phyloP scores from a whole-genome alignment of 2,797 vertebrate species.

The Lutra lutra region DNA sequence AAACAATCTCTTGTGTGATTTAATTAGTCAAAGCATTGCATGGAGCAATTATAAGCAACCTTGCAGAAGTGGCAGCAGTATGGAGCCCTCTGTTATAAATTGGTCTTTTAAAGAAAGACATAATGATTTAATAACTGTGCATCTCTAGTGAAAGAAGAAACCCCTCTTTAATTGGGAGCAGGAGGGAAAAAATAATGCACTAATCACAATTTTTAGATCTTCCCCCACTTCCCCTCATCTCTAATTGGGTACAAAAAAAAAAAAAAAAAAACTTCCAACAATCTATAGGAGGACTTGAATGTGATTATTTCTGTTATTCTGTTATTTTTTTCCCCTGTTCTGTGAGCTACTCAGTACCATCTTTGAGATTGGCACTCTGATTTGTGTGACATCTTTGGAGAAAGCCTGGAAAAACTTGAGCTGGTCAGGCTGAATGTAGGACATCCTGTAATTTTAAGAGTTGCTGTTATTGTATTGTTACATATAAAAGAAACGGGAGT shows the following conservation, averaged over 20 bases:
- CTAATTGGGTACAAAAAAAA: constrained; percentile 19
- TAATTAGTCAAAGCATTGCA: constrained; percentile 87
- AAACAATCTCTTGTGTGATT: constrained; percentile 88
- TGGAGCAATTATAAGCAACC: constrained; percentile 84
- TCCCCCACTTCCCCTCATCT: neutral
- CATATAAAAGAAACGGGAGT: constrained; percentile 39
- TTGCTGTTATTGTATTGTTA: constrained; percentile 57
- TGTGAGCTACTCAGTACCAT: neutral
- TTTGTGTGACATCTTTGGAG: neutral
- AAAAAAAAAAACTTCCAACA: neutral
- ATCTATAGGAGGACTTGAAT: constrained; percentile 32
- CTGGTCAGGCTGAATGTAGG: neutral
- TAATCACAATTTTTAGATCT: constrained; percentile 56
- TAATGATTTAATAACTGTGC: constrained; percentile 83
- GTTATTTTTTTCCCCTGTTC: neutral
- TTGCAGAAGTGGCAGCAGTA: constrained; percentile 82
- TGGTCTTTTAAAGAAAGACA: constrained; percentile 84
- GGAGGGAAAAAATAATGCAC: neutral
- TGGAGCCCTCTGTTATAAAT: constrained; percentile 81
- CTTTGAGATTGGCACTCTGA: neutral
- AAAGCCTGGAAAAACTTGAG: neutral
- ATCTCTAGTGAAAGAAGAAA: constrained; percentile 71
- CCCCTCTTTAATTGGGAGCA: constrained; percentile 67
- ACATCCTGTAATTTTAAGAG: constrained; percentile 59
- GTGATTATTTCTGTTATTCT: neutral